Percentiles rank a stretch among this genome's conserved stretches.
Conservation (phyloP, 1,140 invertebrate species). For the Conus ventricosus region DNA sequence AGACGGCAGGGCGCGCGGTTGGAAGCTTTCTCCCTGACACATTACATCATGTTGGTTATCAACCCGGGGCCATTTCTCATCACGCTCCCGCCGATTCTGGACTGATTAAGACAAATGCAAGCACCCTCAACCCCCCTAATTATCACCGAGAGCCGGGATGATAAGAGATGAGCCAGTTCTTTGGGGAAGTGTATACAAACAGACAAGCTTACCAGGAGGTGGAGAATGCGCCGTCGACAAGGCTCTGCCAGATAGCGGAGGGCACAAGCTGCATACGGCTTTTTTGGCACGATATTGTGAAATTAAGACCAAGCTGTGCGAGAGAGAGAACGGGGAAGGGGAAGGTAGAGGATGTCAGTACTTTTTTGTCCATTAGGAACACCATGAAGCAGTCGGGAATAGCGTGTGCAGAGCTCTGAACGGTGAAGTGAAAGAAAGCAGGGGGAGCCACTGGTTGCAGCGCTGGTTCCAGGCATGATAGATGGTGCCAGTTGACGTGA, state of each 20-base stretch:
- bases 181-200: slow-evolving; percentile 15
- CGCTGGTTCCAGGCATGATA: slow-evolving; percentile 29
- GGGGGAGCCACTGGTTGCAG: background rate
- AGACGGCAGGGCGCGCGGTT: slow-evolving; percentile 20
- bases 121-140: slow-evolving; percentile 25
- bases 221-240: background rate
- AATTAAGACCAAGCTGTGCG: background rate
- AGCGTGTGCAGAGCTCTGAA: background rate
- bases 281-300: background rate
- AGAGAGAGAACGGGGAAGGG: background rate
- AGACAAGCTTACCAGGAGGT: slow-evolving; percentile 27
- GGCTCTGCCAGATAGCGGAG: background rate
- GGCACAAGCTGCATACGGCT: background rate
- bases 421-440: background rate
- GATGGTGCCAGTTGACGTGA: slow-evolving; percentile 30
- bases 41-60: slow-evolving; percentile 41
- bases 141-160: slow-evolving; percentile 9
- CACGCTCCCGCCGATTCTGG: slow-evolving; percentile 32
- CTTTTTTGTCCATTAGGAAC: background rate
- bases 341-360: background rate
- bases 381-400: background rate
- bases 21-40: slow-evolving; percentile 32
- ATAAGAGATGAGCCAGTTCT: slow-evolving; percentile 26
- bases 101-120: slow-evolving; percentile 42
- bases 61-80: slow-evolving; percentile 23